Base-by-base conservation (phyloP, 64 coral and sea anemone species). In the Porites australiensis region DNA sequence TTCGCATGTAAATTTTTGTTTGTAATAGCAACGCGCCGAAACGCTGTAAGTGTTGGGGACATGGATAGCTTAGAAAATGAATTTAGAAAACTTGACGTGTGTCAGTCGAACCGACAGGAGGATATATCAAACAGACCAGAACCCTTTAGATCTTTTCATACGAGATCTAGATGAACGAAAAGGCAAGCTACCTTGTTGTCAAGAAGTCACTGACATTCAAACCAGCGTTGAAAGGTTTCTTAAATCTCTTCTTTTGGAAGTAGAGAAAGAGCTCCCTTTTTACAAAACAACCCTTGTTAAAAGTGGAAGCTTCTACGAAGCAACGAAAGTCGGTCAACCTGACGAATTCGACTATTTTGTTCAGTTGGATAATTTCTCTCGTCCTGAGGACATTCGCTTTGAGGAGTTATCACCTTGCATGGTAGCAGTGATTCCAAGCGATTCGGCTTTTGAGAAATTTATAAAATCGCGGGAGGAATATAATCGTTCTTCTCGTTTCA, bases 311-410 rank as follows among this genome's bases (percentile, higher is more conserved):
- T 79, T 80, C 8, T 90, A 90, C 15, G 88, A 90, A 50, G 88
- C 49, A 69, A 79, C 76, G 43, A 90, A 90, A 43, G 75, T 80
- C 20, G 62, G 58, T 9, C 16, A 69, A 23, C 88, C 88, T 14
- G 46, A 90, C 62, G 88, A 90, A 19, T 90, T 90, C 48, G 88
- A 90, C 59, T 90, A 69, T 44, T 57, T 90, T 50, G 55, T 90
- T 55, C 75, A 70, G 58, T 21, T 90, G 4, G 76, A 90, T 57
- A n/a, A 14, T 2, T 45, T 90, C 63, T 69, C 75, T 22, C 19
- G 45, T n/a, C 44, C 69, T 0, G 48, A 6, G 9, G 64, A 70
- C 27, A 55, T 70, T 87, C n/a, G 21, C 14, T 53, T 53, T 2
- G 19, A 87, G 5, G 86, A 88, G 20, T 12, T 88, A n/a, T 15